Evolutionary conservation across 2,888 invertebrate genomes (phyloP).

Genomic region (Esperia sulphurella): DNA sequence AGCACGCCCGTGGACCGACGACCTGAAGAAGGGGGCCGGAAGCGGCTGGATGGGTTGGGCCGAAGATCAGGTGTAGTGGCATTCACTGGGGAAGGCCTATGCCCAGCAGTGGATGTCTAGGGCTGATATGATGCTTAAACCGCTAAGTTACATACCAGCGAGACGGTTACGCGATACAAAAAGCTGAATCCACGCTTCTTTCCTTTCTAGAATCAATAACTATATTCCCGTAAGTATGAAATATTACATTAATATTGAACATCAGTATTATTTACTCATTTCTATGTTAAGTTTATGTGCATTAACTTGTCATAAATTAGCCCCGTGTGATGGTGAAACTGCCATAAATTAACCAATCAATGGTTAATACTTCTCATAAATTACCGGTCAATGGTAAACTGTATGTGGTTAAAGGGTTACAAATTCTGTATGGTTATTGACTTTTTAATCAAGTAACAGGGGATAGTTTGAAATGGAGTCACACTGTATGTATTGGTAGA

Average conservation of each 20-base stretch:
- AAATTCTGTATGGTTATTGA: constrained; percentile 1
- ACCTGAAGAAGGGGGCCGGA: too few species aligned
- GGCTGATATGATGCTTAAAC: too few species aligned
- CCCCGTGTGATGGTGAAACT: neutral
- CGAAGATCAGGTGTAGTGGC: too few species aligned
- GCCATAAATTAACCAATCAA: constrained; percentile 24
- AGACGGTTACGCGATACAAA: too few species aligned
- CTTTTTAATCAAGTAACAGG: neutral
- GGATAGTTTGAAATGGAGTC: neutral
- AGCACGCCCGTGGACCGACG: too few species aligned
- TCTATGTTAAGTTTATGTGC: constrained; percentile 24
- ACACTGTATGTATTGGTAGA: neutral
- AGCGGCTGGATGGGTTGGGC: too few species aligned
- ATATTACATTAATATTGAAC: constrained; percentile 13
- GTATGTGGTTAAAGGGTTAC: neutral
- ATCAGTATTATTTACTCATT: constrained; percentile 9
- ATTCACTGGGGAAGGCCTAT: too few species aligned
- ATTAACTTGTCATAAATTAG: constrained; percentile 24
- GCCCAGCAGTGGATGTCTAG: too few species aligned
- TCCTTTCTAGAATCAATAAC: too few species aligned
- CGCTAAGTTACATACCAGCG: too few species aligned
- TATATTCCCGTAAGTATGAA: too few species aligned
- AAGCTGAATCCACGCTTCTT: too few species aligned
- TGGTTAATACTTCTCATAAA: constrained; percentile 19
- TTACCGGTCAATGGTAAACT: constrained; percentile 10